Evolutionary conservation across 1,140 invertebrate species (phyloP), one percentile per base, ranked within the genome.

Genomic region (Hypothenemus hampei): DNA sequence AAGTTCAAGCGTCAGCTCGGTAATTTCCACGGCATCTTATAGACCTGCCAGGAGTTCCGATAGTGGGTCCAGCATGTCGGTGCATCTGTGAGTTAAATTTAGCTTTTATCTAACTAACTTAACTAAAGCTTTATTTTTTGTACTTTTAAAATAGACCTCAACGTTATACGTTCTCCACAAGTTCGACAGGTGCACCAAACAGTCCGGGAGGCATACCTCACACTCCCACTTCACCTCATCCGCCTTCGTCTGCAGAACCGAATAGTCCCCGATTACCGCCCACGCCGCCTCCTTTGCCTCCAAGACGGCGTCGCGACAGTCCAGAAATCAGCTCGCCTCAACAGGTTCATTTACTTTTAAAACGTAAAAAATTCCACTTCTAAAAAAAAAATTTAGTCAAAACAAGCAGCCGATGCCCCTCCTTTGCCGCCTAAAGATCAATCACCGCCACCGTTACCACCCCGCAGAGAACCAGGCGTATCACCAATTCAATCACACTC

Each of bases 371-470:
- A 31, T 31, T 31, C 26, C 3, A 13, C 8, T n/a, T n/a, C 8
- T 8, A 29, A 29, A 6, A 29, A 29, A 29, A 29, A 7, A 29
- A 7, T 29, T 29, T 52, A 69, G 65, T 60, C 60, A 16, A 67
- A 61, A 58, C 80, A 82, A 69, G 77, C 78, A 16, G 76, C 78
- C 16, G 79, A 81, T 60, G 77, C 79, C 26, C 79, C 80, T 2
- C 72, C 77, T 24, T 69, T 82, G 58, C 80, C 82, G 19, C 80
- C 77, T 77, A 44, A 80, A 19, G 69, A 77, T 50, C 79, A 82
- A 26, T 78, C 75, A 5, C 78, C 78, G 13, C 81, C 83, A 18
- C 82, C 81, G 2, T 78, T 83, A 45, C 81, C 81, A 15, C 81
- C 82, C 11, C 70, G 81, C 50, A 66, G 73, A 20, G 77, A 80